Base-by-base conservation (phyloP, 2,888 invertebrate genomes). In the Rhimphoctona megacephalus region DNA sequence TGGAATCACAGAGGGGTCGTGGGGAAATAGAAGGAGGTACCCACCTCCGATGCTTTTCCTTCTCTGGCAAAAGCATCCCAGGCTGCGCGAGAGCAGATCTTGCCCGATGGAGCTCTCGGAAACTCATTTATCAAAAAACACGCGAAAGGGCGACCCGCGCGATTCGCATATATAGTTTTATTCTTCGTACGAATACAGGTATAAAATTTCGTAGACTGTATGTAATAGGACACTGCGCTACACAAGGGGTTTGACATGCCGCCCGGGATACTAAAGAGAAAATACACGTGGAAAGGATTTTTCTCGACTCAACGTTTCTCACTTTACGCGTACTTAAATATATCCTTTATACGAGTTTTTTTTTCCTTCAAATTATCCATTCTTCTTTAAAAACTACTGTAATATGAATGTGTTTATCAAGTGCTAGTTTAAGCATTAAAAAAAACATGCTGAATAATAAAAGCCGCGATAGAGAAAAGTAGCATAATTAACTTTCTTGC, bases 1-100 rank as follows among this genome's bases (percentile, higher is more conserved):
- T 90, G 93, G 93, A 93, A 93, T 93, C 90, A 90, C 88, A 89
- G 88, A 89, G 90, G 90, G 88, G 88, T 88, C 72, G 17, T 61
- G 46, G 83, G n/a, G 46, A 72, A 78, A 76, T 49, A 70, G 72
- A 57, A 52, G 80, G 72, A 81, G 77, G 57, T 61, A 64, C 61
- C 76, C 39, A 77, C 69, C 39, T 54, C 89, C 87, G 89, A 86
- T 83, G 88, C 85, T 85, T 81, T 85, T 88, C 80, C 89, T 91
- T 76, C 76, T 83, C 69, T 69, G 72, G 57, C 77, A 67, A 72
- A 81, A 83, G 80, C 19, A 81, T 17, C 66, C 54, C 30, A 33
- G 36, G 72, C 64, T 72, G 66, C 30, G 67, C 78, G 69, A 77
- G 72, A 79, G 79, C 78, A 80, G 67, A 83, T 81, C 81, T 81